phyloP scores from a whole-genome alignment of 2,888 invertebrate genomes.

The Cosmia trapezina region DNA sequence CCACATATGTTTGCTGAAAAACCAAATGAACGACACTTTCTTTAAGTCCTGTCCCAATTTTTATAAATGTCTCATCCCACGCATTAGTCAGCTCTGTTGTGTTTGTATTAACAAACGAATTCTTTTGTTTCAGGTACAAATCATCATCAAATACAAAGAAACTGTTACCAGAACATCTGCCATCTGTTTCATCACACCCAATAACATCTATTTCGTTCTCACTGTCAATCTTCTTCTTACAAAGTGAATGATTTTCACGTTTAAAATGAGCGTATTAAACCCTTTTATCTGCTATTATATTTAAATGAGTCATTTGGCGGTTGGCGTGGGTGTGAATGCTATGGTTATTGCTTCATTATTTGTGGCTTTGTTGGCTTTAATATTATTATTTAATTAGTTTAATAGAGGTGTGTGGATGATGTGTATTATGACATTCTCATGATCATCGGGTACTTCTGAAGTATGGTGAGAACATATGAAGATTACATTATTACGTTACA shows the following conservation, averaged over 20 bases:
- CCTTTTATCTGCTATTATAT: slow-evolving; percentile 45
- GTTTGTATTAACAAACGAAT: slow-evolving; percentile 24
- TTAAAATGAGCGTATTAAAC: slow-evolving; percentile 18
- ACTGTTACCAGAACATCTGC: neutral
- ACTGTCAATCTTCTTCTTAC: slow-evolving; percentile 1
- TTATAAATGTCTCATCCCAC: slow-evolving; percentile 5
- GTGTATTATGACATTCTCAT: slow-evolving; percentile 26
- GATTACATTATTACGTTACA: slow-evolving; percentile 25
- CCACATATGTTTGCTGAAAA: slow-evolving; percentile 9
- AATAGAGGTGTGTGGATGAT: slow-evolving; percentile 25
- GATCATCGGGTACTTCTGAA: neutral
- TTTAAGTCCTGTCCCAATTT: neutral
- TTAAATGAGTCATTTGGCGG: slow-evolving; percentile 54
- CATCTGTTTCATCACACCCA: slow-evolving; percentile 6
- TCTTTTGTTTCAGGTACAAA: slow-evolving; percentile 55
- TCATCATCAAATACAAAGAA: slow-evolving; percentile 13
- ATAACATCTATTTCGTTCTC: slow-evolving; percentile 8
- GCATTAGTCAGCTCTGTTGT: neutral
- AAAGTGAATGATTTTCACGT: slow-evolving; percentile 21
- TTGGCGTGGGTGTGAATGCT: slow-evolving; percentile 39
- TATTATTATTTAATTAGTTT: slow-evolving; percentile 39
- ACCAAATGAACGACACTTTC: slow-evolving; percentile 8
- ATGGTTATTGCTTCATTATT: slow-evolving; percentile 29
- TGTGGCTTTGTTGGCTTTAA: slow-evolving; percentile 38
- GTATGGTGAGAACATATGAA: slow-evolving; percentile 13